Base-by-base conservation (phyloP, 2,113 vertebrate species). In the Clarias macrocephalus region DNA sequence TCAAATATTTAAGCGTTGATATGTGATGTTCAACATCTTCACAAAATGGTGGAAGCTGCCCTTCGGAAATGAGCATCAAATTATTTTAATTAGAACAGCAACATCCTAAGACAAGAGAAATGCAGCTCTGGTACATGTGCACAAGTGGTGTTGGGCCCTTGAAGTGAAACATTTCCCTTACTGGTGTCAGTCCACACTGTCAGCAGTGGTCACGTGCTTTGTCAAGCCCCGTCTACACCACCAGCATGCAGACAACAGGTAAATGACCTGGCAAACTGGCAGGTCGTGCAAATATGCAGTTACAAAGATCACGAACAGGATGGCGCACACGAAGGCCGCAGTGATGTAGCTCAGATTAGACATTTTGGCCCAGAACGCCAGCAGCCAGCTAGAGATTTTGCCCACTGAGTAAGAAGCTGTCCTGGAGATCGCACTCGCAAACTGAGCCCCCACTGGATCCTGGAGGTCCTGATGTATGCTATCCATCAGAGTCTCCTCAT, bases 231-330 rank as follows among this genome's bases (percentile, higher is more conserved):
- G 95, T 0, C 93, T 95, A 84, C 94, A 96, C 79, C 98, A 93
- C 95, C 96, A 99, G 85, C 93, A 97, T 89, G 97, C 80, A 62
- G 96, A 97, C 87, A 97, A 95, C 48, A 96, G 79, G 82, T 97
- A 99, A 88, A 99, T 93, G 0, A 92, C 94, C 89, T 97, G 95
- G 87, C 97, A 97, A 19, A 95, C 93, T 83, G 95, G 95, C 88
- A 98, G 94, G 93, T 97, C 97, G 83, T 95, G 97, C 75, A 97
- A 92, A 85, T 95, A 98, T 76, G 95, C 91, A 3, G 94, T 92
- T 79, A 96, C 88, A 86, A 97, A 94, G 94, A 97, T 92, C 68
- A 95, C 88, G 86, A 97, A 96, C 87, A 97, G 91, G 70, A 97
- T 88, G 75, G 92, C 89, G 87, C 94, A 96, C 37, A 95, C 88